Base-by-base conservation (phyloP, 2,888 invertebrate genomes). In the Hypercompe scribonia region DNA sequence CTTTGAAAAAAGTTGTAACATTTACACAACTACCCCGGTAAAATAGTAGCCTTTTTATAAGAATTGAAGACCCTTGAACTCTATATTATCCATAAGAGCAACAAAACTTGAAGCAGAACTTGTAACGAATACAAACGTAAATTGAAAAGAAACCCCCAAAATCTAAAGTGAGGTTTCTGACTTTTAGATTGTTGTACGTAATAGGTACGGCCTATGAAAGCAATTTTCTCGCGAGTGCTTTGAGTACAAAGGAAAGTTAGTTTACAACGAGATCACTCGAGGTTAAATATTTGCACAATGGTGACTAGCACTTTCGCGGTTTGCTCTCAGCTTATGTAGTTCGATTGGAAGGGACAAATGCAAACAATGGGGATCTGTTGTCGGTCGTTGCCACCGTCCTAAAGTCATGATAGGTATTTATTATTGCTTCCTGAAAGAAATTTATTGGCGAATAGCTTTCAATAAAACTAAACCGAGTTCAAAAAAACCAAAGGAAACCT, bases 271-370 rank as follows among this genome's bases (percentile, higher is more conserved):
- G 86, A 90, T 89, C 88, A 87, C 82, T 84, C 74, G 82, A 76
- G 78, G 83, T 82, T 83, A 90, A 91, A 91, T 89, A 90, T 91
- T 91, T 88, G 87, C 85, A 85, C 81, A 87, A 79, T 78, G 71
- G 81, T 78, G 65, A 36, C 74, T 82, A 71, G 42, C 34, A 58
- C 75, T 73, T 74, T 73, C 72, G 64, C 70, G 68, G 86, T 80
- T 83, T 83, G 77, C 80, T 80, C 78, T 73, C 65, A 66, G 77
- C 80, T 82, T 78, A 79, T 78, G 81, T 85, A 76, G 77, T 81
- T 78, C 80, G 83, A 83, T 83, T 80, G 65, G 75, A 78, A 83
- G 78, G 80, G 80, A 82, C 78, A 76, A 81, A 81, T 75, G 79
- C 82, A 79, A 84, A 86, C 84, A 86, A 86, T 77, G 72, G 73